These are phyloP conservation scores for Sandelia bainsii DNA, from an alignment of 2,797 vertebrate genomes.

Conservation along the genomic window DNA sequence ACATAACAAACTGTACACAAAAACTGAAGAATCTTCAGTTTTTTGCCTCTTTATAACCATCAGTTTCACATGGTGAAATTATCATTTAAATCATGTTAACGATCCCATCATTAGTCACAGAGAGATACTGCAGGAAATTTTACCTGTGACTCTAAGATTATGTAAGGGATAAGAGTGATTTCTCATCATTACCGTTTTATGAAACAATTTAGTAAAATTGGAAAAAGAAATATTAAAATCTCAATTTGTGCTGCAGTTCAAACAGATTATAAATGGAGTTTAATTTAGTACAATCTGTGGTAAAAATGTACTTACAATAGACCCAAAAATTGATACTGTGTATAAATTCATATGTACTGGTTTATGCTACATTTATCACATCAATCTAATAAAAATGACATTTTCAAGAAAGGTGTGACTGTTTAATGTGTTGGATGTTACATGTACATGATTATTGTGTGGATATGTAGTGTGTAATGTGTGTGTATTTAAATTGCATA, in stretches of 20 bases:
- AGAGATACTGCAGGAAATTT: slow-evolving; percentile 12
- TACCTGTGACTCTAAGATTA: slow-evolving; percentile 23
- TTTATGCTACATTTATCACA: background rate
- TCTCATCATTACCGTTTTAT: slow-evolving; percentile 41
- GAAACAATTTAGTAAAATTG: slow-evolving; percentile 36
- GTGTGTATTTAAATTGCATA: no score
- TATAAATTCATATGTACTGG: background rate
- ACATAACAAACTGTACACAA: slow-evolving; percentile 67
- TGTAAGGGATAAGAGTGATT: slow-evolving; percentile 31
- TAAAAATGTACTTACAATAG: background rate
- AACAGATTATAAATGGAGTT: slow-evolving; percentile 10
- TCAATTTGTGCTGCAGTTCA: slow-evolving; percentile 21
- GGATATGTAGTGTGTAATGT: no score
- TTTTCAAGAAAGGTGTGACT: background rate
- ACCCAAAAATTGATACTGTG: background rate
- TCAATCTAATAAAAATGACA: background rate
- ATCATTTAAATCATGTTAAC: slow-evolving; percentile 52
- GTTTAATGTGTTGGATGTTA: background rate
- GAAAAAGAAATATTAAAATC: slow-evolving; percentile 9
- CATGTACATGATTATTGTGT: background rate
- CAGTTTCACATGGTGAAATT: slow-evolving; percentile 48
- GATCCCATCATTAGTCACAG: slow-evolving; percentile 42
- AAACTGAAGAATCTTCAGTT: slow-evolving; percentile 53
- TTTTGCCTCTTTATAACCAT: slow-evolving; percentile 42
- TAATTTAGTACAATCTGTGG: background rate